Base-by-base conservation (phyloP, 1,140 invertebrate species). In the Lordiphosa collinella region DNA sequence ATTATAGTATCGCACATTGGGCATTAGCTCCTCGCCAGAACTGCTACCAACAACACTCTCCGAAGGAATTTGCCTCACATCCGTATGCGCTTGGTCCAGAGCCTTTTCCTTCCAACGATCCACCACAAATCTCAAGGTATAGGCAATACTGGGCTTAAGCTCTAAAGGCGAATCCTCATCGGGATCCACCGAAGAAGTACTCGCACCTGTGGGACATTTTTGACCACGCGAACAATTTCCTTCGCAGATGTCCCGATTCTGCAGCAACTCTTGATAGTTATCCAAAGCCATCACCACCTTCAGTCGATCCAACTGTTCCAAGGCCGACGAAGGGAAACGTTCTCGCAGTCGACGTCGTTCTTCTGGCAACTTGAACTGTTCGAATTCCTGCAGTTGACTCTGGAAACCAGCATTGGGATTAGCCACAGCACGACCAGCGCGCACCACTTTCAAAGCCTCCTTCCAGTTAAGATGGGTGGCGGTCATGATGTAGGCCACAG, bases 401-500 rank as follows among this genome's bases (percentile, higher is more conserved):
- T 98, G 96, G 89, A 99, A 99, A 61, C 97, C 97, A 50, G 95
- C 93, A 90, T 99, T 99, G 6, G 97, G 97, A 91, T 98, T 98
- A 75, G 97, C 97, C 35, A 97, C 94, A 1, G 94, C 93, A 58
- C 97, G 92, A 16, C 96, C 96, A 1, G 96, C 96, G 54, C 96
- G 92, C 14, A 99, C 95, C 37, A 97, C 95, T 90, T 98, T 97
- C 36, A 99, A 90, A 0, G 96, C 94, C 82, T 99, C 97, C 78
- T 96, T 95, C 95, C 96, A 98, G 29, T 92, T 94, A n/a, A 98
- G 91, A 62, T 93, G 92, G 7, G 97, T 98, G 31, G 95, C 95
- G 40, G 95, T 96, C 97, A 99, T 98, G 50, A 99, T 95, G 89
- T 88, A 88, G 9, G 87, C 87, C 18, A 98, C 96, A 0, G 96